Evolutionary conservation across 2,888 invertebrate species (phyloP).

Genomic region (Cantharis flavilabris): DNA sequence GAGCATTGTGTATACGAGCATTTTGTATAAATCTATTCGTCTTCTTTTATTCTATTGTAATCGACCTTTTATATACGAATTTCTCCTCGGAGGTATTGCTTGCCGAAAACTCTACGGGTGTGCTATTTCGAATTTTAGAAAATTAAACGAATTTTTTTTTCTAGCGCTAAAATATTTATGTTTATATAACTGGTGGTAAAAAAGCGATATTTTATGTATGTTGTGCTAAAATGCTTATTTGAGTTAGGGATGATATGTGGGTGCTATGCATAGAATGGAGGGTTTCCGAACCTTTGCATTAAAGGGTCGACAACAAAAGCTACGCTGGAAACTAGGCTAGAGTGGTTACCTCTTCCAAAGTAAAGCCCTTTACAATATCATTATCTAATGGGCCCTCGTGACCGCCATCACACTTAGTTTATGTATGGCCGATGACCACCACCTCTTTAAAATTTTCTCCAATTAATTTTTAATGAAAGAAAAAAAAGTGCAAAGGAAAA

Average conservation of each 20-base stretch:
- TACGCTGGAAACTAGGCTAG: conserved; percentile 11
- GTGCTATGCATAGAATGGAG: conserved; percentile 11
- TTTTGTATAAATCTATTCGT: conserved; percentile 26
- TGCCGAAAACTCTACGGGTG: conserved; percentile 23
- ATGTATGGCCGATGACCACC: conserved; percentile 20
- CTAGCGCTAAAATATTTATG: conserved; percentile 1
- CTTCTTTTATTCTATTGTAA: conserved; percentile 30
- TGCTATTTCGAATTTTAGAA: conserved; percentile 11
- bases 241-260: conserved; percentile 22
- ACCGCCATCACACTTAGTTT: conserved; percentile 11
- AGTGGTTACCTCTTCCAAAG: conserved; percentile 18
- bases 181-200: conserved; percentile 7
- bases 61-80: conserved; percentile 24
- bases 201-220: conserved; percentile 13
- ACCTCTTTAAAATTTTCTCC: neutral
- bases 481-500: neutral
- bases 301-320: conserved; percentile 16
- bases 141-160: neutral
- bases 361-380: conserved; percentile 28
- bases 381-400: conserved; percentile 27
- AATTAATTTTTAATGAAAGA: neutral
- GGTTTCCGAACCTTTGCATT: conserved; percentile 17
- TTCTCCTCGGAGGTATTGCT: neutral
- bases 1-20: conserved; percentile 21
- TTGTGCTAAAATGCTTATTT: conserved; percentile 14